phyloP scores from a whole-genome alignment of 2,797 vertebrate genomes.

The Poeciliopsis gracilis region DNA sequence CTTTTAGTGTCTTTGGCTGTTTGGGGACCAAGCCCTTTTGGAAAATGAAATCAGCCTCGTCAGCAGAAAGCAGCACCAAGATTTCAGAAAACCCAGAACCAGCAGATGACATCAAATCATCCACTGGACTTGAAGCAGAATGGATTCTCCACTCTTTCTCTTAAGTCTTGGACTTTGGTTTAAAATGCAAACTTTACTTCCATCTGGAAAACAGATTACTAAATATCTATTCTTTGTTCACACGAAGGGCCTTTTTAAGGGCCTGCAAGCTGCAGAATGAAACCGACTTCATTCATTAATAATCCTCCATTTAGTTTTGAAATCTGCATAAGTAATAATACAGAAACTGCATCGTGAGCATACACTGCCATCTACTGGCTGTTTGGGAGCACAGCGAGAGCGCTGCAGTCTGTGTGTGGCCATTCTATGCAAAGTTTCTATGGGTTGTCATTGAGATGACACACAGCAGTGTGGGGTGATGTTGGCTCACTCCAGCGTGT shows the following conservation, averaged over 20 bases:
- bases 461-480: conserved; percentile 47
- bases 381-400: background rate
- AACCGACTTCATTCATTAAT: conserved; percentile 5
- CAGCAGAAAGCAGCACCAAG: background rate
- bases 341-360: background rate
- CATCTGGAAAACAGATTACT: background rate
- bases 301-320: conserved; percentile 3
- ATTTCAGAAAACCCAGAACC: background rate
- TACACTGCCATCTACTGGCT: conserved; percentile 57
- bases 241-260: background rate
- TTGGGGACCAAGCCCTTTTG: background rate
- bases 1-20: background rate
- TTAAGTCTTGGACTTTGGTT: background rate
- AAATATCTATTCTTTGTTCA: background rate
- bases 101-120: background rate
- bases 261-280: background rate
- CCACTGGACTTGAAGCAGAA: background rate
- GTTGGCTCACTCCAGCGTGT: conserved; percentile 11
- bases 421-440: conserved; percentile 35
- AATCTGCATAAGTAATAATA: background rate
- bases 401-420: conserved; percentile 25
- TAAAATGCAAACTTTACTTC: background rate
- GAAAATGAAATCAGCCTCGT: background rate
- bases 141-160: background rate
- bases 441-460: conserved; percentile 55